These are phyloP conservation scores for Eucidaris tribuloides DNA, from an alignment of 35 echinoderm and acorn worm species.

Conservation along the genomic window DNA sequence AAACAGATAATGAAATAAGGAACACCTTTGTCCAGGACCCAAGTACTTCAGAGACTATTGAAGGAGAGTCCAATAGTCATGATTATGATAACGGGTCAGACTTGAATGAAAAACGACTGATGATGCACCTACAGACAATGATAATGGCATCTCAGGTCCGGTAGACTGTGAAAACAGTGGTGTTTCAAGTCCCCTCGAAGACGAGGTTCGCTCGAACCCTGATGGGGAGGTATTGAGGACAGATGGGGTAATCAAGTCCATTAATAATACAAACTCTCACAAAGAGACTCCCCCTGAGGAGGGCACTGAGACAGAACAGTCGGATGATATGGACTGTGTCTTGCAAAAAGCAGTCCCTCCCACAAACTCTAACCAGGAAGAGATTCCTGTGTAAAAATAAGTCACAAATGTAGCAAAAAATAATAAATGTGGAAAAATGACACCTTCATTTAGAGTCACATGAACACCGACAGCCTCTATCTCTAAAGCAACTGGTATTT, in stretches of 20 bases:
- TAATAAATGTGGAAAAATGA: too few species aligned
- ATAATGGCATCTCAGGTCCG: background rate
- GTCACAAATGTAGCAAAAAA: too few species aligned
- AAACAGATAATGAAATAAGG: background rate
- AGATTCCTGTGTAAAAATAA: constrained; percentile 15
- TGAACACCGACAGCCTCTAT: too few species aligned
- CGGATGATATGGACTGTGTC: background rate
- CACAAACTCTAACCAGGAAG: constrained; percentile 8
- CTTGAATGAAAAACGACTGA: background rate
- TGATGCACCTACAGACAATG: background rate
- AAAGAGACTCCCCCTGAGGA: background rate
- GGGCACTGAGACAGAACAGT: background rate
- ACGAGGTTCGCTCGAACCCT: background rate
- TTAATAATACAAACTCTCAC: background rate
- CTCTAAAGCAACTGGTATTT: too few species aligned
- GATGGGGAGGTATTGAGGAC: background rate
- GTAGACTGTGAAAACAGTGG: background rate
- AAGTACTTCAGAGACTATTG: constrained; percentile 21
- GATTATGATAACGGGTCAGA: too few species aligned
- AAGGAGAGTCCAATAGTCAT: too few species aligned
- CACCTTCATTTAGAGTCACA: too few species aligned
- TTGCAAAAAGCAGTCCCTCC: background rate
- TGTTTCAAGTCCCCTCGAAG: background rate
- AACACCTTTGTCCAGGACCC: constrained; percentile 4
- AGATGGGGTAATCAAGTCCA: background rate